phyloP scores from a whole-genome alignment of 2,113 vertebrate genomes.

The Hystrix cristata region DNA sequence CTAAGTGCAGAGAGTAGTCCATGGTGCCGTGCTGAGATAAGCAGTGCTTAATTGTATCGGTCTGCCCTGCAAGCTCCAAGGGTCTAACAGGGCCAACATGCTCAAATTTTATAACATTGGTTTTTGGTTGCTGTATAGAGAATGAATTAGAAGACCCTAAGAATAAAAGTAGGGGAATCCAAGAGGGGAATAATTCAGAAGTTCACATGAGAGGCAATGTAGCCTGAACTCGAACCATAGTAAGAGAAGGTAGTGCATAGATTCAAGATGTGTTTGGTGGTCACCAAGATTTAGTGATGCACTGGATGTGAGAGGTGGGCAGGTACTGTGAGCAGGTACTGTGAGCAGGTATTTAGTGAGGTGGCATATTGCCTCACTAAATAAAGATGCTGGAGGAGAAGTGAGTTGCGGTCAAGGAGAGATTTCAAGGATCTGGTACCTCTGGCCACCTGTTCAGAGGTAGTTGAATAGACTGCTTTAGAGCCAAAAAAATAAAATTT shows the following conservation, averaged over 20 bases:
- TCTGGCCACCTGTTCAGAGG: not conserved
- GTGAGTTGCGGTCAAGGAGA: not conserved
- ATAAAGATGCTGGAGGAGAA: not conserved
- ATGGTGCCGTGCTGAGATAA: not conserved
- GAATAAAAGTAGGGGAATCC: not conserved
- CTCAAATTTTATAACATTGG: not conserved
- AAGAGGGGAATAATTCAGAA: not conserved
- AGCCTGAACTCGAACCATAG: not conserved
- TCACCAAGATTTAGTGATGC: not conserved
- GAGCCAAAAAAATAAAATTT: not conserved
- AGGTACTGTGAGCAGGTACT: not conserved
- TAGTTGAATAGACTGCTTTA: not conserved
- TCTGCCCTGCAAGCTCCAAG: not conserved
- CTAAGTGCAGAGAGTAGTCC: not conserved
- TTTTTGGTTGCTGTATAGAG: not conserved
- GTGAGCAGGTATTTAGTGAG: not conserved
- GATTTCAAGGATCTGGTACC: not conserved
- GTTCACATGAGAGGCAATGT: not conserved
- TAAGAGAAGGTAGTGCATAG: not conserved
- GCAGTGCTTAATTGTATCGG: not conserved
- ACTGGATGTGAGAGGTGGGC: not conserved
- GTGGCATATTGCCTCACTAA: not conserved
- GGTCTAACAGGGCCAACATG: not conserved
- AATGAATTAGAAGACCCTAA: not conserved
- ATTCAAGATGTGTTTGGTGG: not conserved